Evolutionary conservation across 2,888 invertebrate genomes (phyloP), one percentile per base, ranked within the genome.

Genomic region (Cecidostiba fungosa): DNA sequence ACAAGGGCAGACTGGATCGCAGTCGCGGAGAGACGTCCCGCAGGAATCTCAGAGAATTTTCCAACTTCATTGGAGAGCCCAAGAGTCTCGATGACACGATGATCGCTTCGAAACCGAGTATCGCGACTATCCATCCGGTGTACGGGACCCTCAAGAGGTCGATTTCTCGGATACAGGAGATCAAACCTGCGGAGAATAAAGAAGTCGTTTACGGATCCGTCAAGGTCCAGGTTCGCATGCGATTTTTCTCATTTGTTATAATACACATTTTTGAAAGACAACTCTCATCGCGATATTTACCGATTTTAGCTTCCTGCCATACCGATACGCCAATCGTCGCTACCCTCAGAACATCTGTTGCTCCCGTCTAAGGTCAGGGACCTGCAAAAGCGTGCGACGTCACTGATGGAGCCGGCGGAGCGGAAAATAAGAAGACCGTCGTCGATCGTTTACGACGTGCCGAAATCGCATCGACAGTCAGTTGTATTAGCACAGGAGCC

Each of bases 71-170:
- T 72, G 70, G 62, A 0, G 29, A 23, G 43, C 59, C 4, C 19
- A n/a, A 54, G 66, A 26, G 29, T 12, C 29, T 66, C 26, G 62
- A 29, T 4, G 29, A 66, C n/a, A n/a, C n/a, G 5, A 5, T 0
- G 59, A 8, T 26, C 6, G 62, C 43, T 2, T 23, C 19, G 4
- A 43, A 3, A 6, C n/a, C 5, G 32, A 69, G 86, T 26, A 81
- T 50, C 69, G 88, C 89, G 8, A 88, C 88, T 23, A 88, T 89
- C 59, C 88, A 32, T 23, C 86, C 89, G 0, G n/a, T 86, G 29
- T 88, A 88, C 39, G 79, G 85, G 87, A 85, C 14, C 39, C 84
- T 26, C 16, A 59, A 43, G 39, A 39, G 5, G n/a, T n/a, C 19
- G 5, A 19, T 16, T 14, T 50, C 36, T n/a, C 54, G 12, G 23